phyloP scores from a whole-genome alignment of 2,113 vertebrate genomes.

The Malurus melanocephalus region DNA sequence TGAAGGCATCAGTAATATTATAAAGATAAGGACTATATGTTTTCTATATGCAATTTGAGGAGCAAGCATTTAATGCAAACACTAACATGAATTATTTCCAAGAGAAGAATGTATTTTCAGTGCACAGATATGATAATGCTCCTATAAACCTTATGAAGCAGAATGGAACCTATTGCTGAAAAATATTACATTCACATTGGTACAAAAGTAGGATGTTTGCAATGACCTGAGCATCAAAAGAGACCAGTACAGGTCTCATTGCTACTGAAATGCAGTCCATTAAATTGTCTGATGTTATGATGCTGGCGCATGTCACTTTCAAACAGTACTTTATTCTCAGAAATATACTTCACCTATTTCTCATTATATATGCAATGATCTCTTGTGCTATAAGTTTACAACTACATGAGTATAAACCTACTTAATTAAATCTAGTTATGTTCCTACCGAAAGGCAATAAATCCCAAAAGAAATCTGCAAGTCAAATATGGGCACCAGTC shows the following conservation, averaged over 20 bases:
- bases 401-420: background rate
- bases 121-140: background rate
- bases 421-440: background rate
- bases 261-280: background rate
- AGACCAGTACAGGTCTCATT: background rate
- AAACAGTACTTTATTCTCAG: background rate
- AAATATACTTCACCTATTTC: background rate
- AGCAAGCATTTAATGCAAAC: background rate
- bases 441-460: background rate
- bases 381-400: background rate
- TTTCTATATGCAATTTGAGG: background rate
- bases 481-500: background rate
- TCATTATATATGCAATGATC: background rate
- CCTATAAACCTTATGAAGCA: background rate
- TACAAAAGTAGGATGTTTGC: background rate
- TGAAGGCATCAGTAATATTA: background rate
- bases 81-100: background rate
- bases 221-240: background rate
- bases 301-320: background rate
- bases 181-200: background rate
- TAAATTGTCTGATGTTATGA: background rate
- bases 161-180: background rate
- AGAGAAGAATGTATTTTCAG: background rate
- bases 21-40: background rate
- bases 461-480: background rate